Evolutionary conservation across 2,797 vertebrate genomes (phyloP).

Genomic region (Pangasius macronema): DNA sequence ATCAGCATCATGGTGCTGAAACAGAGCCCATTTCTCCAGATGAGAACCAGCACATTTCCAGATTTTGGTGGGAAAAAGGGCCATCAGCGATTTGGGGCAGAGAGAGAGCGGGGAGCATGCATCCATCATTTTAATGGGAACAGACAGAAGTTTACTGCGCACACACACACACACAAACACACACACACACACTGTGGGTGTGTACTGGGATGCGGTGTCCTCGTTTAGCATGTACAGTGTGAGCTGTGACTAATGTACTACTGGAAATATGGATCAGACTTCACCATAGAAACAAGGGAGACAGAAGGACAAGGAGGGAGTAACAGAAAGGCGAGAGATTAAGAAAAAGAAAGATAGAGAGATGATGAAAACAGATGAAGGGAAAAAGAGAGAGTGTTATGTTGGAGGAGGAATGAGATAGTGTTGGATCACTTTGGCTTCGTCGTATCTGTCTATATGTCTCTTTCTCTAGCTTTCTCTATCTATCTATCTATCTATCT

Average conservation of each 20-base stretch:
- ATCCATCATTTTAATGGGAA: background rate
- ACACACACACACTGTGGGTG: slow-evolving; percentile 6
- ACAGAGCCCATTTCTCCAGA: background rate
- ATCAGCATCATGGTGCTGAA: background rate
- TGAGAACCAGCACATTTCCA: background rate
- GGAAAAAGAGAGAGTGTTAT: background rate
- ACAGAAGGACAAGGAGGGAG: background rate
- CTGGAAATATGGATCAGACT: slow-evolving; percentile 42
- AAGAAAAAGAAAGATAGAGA: background rate
- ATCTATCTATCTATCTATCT: background rate
- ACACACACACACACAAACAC: slow-evolving; percentile 4
- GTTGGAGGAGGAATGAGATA: background rate
- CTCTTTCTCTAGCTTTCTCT: background rate
- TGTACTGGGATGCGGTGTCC: background rate
- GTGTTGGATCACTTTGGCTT: background rate
- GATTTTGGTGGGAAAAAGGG: background rate
- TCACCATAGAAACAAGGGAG: slow-evolving; percentile 20
- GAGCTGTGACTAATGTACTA: slow-evolving; percentile 31
- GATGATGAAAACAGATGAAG: slow-evolving; percentile 21
- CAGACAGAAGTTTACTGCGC: background rate
- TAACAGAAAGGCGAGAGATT: no score
- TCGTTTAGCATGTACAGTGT: slow-evolving; percentile 1
- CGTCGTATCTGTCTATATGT: background rate
- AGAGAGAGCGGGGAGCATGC: background rate
- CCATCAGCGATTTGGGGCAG: background rate